Percentiles rank a stretch among this genome's conserved stretches.
These are phyloP conservation scores for Panulirus ornatus DNA, from an alignment of 1,140 invertebrate genomes.

Conservation along the genomic window DNA sequence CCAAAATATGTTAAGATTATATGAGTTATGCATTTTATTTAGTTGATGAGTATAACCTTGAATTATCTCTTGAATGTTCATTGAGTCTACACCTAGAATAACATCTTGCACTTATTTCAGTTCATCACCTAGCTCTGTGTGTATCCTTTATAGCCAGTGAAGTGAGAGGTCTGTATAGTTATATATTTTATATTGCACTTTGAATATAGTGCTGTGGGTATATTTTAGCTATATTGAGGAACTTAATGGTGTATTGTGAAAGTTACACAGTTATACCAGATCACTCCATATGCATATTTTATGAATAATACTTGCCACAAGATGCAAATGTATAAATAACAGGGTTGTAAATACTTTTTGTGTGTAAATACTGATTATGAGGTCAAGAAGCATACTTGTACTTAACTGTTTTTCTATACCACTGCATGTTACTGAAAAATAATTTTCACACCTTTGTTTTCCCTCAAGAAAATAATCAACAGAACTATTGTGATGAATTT, in stretches of 20 bases:
- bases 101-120: neutral
- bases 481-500: too few relatives aligned
- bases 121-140: neutral
- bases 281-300: neutral
- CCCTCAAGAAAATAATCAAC: neutral
- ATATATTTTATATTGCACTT: neutral
- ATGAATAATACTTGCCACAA: neutral
- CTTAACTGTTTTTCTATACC: neutral
- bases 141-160: neutral
- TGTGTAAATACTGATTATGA: slow-evolving; percentile 12
- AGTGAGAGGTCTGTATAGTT: neutral
- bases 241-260: neutral
- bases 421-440: neutral
- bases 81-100: neutral
- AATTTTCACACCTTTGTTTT: neutral
- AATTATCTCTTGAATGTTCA: neutral
- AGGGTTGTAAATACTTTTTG: neutral
- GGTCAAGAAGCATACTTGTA: neutral
- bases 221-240: neutral
- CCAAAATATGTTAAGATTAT: neutral
- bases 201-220: neutral
- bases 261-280: neutral
- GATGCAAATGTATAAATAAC: neutral
- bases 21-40: neutral
- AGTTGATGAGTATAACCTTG: neutral